Base-by-base conservation (phyloP, 2,113 vertebrate species). In the Taurulus bubalis region DNA sequence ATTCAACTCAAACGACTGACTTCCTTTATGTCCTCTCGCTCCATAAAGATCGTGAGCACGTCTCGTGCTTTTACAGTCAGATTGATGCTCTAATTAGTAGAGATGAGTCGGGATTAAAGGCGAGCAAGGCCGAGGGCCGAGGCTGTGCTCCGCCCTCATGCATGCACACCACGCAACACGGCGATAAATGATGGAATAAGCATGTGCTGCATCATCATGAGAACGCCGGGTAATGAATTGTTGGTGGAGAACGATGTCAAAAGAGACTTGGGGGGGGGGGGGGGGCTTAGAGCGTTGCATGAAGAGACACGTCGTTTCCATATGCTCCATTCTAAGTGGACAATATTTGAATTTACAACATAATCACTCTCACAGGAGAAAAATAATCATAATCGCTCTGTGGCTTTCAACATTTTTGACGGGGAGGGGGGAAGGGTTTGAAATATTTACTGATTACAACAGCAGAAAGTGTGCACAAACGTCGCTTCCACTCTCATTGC, bases 71-170 rank as follows among this genome's bases (percentile, higher is more conserved):
- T 56, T 24, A 22, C 36, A 65, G 66, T 73, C 56, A 69, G 47
- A 73, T 79, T 70, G 67, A 79, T 79, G 82, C 72, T 82, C 78
- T 82, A 88, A 91, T 91, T 89, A 90, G 75, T 69, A 59, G 51
- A 66, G 60, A 87, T 77, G 76, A 71, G 51, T 73, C 8, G 1
- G 56, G 62, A 78, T 85, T 77, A 74, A 84, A 88, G 26, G 67
- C 80, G 47, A 42, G 76, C 28, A 40, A 30, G 0, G 49, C 77
- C 36, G 4, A 42, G 38, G 70, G 63, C 76, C 26, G 16, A 1
- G 30, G 49, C 16, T 66, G 22, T 18, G 34, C 72, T 73, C 64
- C 30, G 32, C 69, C 51, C 49, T 77, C 68, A 62, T 59, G 82
- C 60, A 77, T 77, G 73, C 55, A 28, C 30, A 36, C 20, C 66